Percentiles rank a stretch among this genome's conserved stretches.
These are phyloP conservation scores for Sebastes cheni DNA, from an alignment of 2,797 vertebrate species.

Conservation along the genomic window DNA sequence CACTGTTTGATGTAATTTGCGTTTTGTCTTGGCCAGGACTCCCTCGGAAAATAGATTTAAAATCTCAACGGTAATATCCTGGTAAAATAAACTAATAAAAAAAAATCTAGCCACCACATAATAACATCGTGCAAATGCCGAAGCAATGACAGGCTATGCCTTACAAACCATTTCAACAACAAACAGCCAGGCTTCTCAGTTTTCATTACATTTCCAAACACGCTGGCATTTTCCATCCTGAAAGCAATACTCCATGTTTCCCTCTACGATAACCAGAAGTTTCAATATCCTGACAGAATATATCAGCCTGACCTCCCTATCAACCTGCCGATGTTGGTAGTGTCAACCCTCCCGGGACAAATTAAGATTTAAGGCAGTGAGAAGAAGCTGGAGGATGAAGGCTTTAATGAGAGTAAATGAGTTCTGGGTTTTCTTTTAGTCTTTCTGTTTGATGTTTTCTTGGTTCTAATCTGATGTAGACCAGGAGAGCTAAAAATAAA, in stretches of 20 bases:
- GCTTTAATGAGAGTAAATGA: background rate
- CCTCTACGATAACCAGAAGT: background rate
- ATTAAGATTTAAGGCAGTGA: background rate
- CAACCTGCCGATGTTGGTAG: background rate
- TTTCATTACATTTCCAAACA: too few species aligned
- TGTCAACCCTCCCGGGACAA: background rate
- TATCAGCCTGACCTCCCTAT: background rate
- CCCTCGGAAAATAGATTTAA: background rate
- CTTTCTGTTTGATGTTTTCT: conserved; percentile 2
- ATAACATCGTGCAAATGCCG: background rate
- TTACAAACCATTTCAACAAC: background rate
- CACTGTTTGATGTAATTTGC: background rate
- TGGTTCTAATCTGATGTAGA: background rate
- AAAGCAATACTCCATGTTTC: background rate
- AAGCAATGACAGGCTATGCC: background rate
- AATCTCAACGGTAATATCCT: background rate
- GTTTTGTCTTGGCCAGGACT: background rate
- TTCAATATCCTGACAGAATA: background rate
- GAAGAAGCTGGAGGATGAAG: background rate
- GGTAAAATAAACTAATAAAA: background rate
- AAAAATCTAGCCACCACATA: background rate
- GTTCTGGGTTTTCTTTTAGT: background rate
- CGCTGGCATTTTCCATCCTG: background rate
- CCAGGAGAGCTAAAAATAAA: background rate
- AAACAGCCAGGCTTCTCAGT: background rate